Percentiles rank a stretch among this genome's conserved stretches.
phyloP scores from a whole-genome alignment of 2,113 vertebrate genomes.

The Lanius collurio region DNA sequence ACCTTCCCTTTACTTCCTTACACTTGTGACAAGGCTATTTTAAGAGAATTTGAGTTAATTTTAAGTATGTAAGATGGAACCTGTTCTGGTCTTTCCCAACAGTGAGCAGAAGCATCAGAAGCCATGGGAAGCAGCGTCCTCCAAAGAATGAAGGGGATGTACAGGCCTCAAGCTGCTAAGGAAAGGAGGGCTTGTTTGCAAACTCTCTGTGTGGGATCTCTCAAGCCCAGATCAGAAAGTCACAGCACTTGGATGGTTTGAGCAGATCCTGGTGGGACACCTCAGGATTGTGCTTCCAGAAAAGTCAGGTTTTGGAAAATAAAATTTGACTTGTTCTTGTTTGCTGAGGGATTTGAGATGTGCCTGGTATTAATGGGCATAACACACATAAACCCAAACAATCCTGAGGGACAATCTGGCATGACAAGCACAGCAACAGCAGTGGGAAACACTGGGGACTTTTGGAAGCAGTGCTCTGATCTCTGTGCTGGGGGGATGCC shows the following conservation, averaged over 20 bases:
- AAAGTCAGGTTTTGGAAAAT: fast-evolving
- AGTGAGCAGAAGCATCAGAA: neutral
- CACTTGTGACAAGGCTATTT: neutral
- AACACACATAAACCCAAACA: neutral
- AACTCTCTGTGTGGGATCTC: neutral
- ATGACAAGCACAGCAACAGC: neutral
- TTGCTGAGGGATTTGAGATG: neutral
- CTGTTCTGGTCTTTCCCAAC: neutral
- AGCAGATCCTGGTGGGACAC: neutral
- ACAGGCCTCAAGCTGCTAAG: neutral
- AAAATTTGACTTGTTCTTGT: neutral
- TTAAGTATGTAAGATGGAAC: neutral
- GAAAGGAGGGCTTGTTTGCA: neutral
- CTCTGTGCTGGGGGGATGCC: too few species aligned
- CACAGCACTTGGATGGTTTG: neutral
- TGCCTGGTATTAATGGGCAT: neutral
- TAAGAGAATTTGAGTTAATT: neutral
- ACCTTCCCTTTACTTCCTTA: neutral
- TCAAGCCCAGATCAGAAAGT: neutral
- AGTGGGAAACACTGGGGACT: neutral
- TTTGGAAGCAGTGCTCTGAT: neutral
- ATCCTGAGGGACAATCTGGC: neutral
- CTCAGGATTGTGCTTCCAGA: neutral
- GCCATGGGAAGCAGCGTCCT: fast-evolving
- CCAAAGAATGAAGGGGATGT: neutral